phyloP scores from a whole-genome alignment of 1,140 invertebrate genomes.

The Solenopsis invicta region DNA sequence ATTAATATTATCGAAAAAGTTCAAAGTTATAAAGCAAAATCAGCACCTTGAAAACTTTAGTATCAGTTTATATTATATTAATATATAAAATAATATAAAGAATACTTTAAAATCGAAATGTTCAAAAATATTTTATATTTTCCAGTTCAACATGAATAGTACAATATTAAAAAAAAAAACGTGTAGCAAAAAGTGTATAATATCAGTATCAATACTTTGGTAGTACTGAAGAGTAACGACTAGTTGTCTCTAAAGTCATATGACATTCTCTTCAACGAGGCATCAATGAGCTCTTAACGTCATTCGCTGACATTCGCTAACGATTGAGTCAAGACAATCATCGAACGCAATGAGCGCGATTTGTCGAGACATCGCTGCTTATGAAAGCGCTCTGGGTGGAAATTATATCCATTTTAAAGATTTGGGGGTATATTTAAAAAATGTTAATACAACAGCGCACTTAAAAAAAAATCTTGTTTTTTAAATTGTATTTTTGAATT shows the following conservation, averaged over 20 bases:
- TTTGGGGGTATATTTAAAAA: neutral
- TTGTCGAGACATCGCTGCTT: conserved; percentile 56
- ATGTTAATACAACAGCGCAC: neutral
- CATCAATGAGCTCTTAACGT: conserved; percentile 55
- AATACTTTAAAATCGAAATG: neutral
- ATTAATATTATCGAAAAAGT: no score
- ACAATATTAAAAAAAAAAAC: neutral
- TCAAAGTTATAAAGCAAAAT: no score
- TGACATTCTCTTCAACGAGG: conserved; percentile 35
- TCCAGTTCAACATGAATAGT: neutral
- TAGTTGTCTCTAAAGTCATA: neutral
- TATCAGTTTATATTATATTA: neutral
- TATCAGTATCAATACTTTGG: neutral
- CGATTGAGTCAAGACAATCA: conserved; percentile 72
- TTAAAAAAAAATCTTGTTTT: neutral
- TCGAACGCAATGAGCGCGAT: conserved; percentile 64
- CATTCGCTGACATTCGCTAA: conserved; percentile 64
- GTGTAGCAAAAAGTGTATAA: neutral
- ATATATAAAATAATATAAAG: neutral
- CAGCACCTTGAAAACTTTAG: neutral
- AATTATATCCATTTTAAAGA: no score
- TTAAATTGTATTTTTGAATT: no score
- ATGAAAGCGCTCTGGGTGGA: conserved; percentile 13
- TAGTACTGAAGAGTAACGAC: conserved; percentile 1
- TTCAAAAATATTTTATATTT: neutral